Base-by-base conservation (phyloP, 2,797 vertebrate genomes). In the Liasis olivaceus region DNA sequence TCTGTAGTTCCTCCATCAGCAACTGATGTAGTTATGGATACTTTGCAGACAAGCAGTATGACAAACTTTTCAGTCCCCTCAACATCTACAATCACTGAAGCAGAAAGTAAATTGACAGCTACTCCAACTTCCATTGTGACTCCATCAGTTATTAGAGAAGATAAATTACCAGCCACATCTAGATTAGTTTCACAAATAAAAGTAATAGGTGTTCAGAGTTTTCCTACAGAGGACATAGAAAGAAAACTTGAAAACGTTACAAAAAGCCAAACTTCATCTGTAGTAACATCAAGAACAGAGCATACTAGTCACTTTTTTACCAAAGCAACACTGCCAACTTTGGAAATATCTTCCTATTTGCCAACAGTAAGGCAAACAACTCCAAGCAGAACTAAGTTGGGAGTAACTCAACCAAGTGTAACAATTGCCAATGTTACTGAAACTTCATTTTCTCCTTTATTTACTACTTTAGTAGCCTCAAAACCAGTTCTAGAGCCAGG, bases 391-490 rank as follows among this genome's bases (percentile, higher is more conserved):
- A 72, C 54, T 84, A 90, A 95, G 92, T 3, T 31, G 54, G 89
- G 87, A 0, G 0, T 56, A 64, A 93, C 47, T 66, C 92, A 94
- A 28, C 31, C 92, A 89, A 93, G 47, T 91, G 58, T 66, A 13
- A 56, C 86, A 9, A 8, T 54, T 72, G 36, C 91, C 77, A 95
- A 95, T 91, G 88, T 96, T 77, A 96, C 94, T 91, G 89, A 77
- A 92, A 90, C 92, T 42, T 87, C 92, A 28, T 85, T 93, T 96
- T 85, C 92, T 90, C 94, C 95, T 93, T 11, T 28, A 15, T 47
- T 94, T 3, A 97, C 96, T 94, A 96, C 96, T 89, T 90, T 93
- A 3, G 94, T 96, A 66, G 95, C 96, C 56, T 93, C 96, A 94
- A 94, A 94, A 66, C 90, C 93, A 58, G 59, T 91, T 54, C 84